Evolutionary conservation across 2,888 invertebrate species (phyloP).

Genomic region (Tenthredo livida): DNA sequence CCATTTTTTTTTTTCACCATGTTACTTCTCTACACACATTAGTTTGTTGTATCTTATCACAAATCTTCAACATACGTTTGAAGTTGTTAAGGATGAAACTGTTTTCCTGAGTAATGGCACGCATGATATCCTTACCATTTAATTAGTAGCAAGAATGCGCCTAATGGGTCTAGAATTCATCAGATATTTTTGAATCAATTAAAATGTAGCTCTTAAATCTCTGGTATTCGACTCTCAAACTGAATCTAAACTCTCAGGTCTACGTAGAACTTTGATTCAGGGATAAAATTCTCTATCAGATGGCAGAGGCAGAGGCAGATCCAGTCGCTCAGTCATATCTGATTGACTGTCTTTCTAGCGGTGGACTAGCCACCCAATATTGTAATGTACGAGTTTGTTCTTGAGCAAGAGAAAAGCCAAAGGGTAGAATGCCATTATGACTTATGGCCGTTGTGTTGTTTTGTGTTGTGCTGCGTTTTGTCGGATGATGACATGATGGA

Average conservation of each 20-base stretch:
- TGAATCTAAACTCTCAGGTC: not conserved
- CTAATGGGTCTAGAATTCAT: not conserved
- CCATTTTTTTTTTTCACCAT: not conserved
- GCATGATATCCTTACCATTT: not conserved
- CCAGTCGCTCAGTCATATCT: not conserved
- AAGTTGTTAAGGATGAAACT: not conserved
- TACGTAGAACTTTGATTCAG: not conserved
- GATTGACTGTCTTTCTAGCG: not conserved
- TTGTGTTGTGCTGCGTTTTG: slow-evolving; percentile 81
- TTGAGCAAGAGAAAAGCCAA: slow-evolving; percentile 3
- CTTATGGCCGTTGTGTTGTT: slow-evolving; percentile 79
- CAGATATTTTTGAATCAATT: not conserved
- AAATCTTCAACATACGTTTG: slow-evolving; percentile 2
- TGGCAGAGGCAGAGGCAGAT: not conserved
- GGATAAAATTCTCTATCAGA: not conserved
- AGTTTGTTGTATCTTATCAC: not conserved
- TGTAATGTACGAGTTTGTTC: not conserved
- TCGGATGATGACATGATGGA: slow-evolving; percentile 76
- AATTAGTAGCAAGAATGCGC: not conserved
- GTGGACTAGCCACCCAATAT: not conserved
- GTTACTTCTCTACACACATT: not conserved
- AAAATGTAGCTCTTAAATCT: not conserved
- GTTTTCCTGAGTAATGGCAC: not conserved
- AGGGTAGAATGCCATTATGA: slow-evolving; percentile 59
- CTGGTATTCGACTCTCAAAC: not conserved